Base-by-base conservation (phyloP, 2,797 vertebrate genomes). In the Megaceryle alcyon region DNA sequence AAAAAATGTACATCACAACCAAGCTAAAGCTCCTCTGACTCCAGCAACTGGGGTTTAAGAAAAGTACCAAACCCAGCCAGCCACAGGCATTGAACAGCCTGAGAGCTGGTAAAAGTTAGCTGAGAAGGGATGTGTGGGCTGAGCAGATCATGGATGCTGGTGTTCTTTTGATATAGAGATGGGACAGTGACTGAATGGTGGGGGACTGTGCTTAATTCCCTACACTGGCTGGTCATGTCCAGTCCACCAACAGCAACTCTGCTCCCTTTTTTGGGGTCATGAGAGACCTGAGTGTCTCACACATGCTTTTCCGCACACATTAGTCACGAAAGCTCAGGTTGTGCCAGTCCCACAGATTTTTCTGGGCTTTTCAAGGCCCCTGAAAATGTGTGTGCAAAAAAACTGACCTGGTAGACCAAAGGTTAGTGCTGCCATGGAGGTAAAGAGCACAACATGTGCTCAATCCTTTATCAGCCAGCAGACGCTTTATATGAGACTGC, bases 301-400 rank as follows among this genome's bases (percentile, higher is more conserved):
- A 1, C 5, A 7, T 3, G 1, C 4, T 66, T 37, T 61, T 69
- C 33, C n/a, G 51, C 43, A 51, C 14, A 3, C 25, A 12, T 44
- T 9, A 6, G 15, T 57, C 25, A 10, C 7, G 20, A 37, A 53
- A 91, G 22, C 8, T 69, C 46, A 26, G 1, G 20, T 23, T 49
- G 28, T 79, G 59, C 21, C 20, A 37, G 22, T 54, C 59, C 35
- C 41, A 22, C 7, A 15, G 8, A 21, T 69, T 46, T 64, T 65
- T 64, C 31, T 71, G 35, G 26, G n/a, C 10, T 87, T 89, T 91
- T 31, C 0, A 3, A 85, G 21, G 37, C 17, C 12, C 11, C 16
- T 56, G 23, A 60, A 63, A 81, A 51, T 3, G 12, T 28, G 17
- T 0, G 2, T 48, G 14, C 39, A 31, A 77, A 43, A 35, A 35